phyloP scores from a whole-genome alignment of 2,113 vertebrate species.

The Scomber japonicus region DNA sequence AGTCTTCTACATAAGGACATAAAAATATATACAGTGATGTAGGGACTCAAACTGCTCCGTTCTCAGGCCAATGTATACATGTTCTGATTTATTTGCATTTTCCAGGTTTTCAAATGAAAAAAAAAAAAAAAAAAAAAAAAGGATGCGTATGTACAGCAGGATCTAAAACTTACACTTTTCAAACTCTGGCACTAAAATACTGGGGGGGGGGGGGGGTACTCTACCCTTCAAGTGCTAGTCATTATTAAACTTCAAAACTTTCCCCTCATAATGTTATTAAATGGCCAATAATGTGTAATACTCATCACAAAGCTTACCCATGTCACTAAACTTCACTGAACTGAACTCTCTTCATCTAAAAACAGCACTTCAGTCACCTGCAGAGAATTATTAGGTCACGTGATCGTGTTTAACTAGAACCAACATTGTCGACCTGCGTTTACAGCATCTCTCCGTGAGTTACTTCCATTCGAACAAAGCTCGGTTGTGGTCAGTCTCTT shows the following conservation, averaged over 20 bases:
- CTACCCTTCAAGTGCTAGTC: constrained; percentile 64
- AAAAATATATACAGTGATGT: constrained; percentile 83
- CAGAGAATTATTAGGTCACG: constrained; percentile 1
- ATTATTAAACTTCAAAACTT: constrained; percentile 31
- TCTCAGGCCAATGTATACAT: constrained; percentile 65
- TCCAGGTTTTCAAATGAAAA: constrained; percentile 47
- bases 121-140: constrained; percentile 44
- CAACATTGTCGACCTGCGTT: constrained; percentile 26
- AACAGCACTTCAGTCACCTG: constrained; percentile 45
- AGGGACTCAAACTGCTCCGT: constrained; percentile 73
- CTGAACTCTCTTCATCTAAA: constrained; percentile 8
- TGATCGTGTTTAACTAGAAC: constrained; percentile 13
- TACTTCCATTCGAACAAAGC: constrained; percentile 30
- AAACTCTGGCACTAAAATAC: constrained; percentile 76
- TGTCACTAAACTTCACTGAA: constrained; percentile 19
- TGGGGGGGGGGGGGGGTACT: constrained; percentile 1
- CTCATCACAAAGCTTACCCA: constrained; percentile 31
- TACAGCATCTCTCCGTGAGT: constrained; percentile 29
- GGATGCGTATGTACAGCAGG: constrained; percentile 71
- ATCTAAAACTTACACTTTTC: constrained; percentile 60
- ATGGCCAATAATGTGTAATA: constrained; percentile 8
- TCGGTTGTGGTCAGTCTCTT: constrained; percentile 67
- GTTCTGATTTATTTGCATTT: constrained; percentile 71
- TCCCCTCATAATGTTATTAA: constrained; percentile 40
- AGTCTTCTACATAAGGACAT: constrained; percentile 81